Base-by-base conservation (phyloP, 35 echinoderm and acorn worm genomes). In the Apostichopus japonicus region DNA sequence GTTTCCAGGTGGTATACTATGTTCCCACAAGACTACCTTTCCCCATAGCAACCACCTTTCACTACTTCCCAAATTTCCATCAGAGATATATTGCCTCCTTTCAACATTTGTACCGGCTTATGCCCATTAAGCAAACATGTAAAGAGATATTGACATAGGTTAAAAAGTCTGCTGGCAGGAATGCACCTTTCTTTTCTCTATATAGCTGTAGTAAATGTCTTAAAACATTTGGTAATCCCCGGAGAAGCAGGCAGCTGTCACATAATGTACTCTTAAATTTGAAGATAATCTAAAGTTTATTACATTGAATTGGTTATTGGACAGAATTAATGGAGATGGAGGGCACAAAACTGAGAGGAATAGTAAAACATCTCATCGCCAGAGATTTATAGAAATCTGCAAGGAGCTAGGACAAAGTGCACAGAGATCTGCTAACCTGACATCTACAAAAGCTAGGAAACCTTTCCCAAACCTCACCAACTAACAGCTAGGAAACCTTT, bases 261-360 rank as follows among this genome's bases (percentile, higher is more conserved):
- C 63, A 19, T 44, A 44, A 44, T 67, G 63, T 19, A 67, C 63
- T 4, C 11, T 67, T 67, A 67, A 67, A 67, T 67, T 67, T 11
- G 63, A 67, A 19, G 63, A 67, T 67, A 67, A 67, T 67, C 11
- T 44, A 19, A 67, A 67, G 63, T 67, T 67, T 67, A 67, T 67
- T 67, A 67, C 63, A 19, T 75, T 23, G 71, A 75, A 75, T 75
- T 75, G 71, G 17, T 75, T 75, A 75, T 75, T 23, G 71, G 71
- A 75, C 21, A 23, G 71, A 75, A 75, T 75, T 75, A 75, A 75
- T 75, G 71, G 22, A 75, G 71, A 75, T 19, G n/a, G 22, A 75
- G 71, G 17, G 71, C 13, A n/a, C 7, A 19, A 8, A 19, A 21
- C 15, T 19, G 71, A 21, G 71, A 75, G 71, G 71, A 75, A n/a